Evolutionary conservation across 2,888 invertebrate species (phyloP).

Genomic region (Isoperla grammatica): DNA sequence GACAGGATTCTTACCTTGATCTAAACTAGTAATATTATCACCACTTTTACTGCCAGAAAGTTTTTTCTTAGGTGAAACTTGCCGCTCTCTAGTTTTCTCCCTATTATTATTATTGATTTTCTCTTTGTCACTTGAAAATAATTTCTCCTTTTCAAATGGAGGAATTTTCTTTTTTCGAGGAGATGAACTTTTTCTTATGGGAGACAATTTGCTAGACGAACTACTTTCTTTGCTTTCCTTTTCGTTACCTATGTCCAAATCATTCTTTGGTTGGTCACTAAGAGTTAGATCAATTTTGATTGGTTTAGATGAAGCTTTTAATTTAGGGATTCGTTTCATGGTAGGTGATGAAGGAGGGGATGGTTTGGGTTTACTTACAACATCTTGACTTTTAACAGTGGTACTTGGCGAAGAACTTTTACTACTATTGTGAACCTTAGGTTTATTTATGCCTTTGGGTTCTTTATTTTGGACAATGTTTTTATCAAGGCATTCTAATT

Average conservation of each 20-base stretch:
- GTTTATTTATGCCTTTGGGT: slow-evolving; percentile 38
- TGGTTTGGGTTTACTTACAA: slow-evolving; percentile 14
- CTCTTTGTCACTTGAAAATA: not conserved
- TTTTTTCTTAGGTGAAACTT: slow-evolving; percentile 14
- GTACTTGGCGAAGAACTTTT: slow-evolving; percentile 20
- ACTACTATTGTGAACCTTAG: slow-evolving; percentile 33
- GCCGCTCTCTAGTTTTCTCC: not conserved
- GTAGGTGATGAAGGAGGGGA: slow-evolving; percentile 17
- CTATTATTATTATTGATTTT: slow-evolving; percentile 13
- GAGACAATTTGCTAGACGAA: slow-evolving; percentile 11
- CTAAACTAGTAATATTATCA: not conserved
- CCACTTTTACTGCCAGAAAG: slow-evolving; percentile 1
- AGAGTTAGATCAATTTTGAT: slow-evolving; percentile 8
- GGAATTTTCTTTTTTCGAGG: not conserved
- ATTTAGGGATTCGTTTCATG: slow-evolving; percentile 19
- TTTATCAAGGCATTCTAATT: slow-evolving; percentile 40
- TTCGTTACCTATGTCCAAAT: slow-evolving; percentile 16
- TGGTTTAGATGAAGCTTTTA: slow-evolving; percentile 5
- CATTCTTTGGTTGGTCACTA: not conserved
- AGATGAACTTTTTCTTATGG: slow-evolving; percentile 12
- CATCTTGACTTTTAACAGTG: slow-evolving; percentile 19
- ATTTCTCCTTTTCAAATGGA: slow-evolving; percentile 8
- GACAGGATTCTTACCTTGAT: not conserved
- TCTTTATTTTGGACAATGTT: slow-evolving; percentile 42
- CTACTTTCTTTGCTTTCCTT: slow-evolving; percentile 22